A percentile compares a stretch with the other conserved stretches of the same genome.
These are phyloP conservation scores for Zosterops japonicus DNA, from an alignment of 2,113 vertebrate genomes.

Conservation along the genomic window DNA sequence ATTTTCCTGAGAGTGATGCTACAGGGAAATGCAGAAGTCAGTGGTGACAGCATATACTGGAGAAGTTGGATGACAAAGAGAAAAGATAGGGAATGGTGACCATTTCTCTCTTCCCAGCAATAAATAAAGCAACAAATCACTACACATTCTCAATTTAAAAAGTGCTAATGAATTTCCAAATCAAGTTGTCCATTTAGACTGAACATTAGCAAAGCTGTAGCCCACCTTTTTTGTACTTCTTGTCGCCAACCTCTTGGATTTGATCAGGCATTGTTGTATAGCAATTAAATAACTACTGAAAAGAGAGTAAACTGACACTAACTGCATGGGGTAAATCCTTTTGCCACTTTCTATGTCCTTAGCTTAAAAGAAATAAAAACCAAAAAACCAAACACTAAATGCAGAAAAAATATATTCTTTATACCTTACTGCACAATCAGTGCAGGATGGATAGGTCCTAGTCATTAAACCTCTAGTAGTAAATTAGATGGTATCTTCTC, in stretches of 20 bases:
- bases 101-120: not conserved
- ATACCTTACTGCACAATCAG: not conserved
- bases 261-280: not conserved
- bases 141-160: not conserved
- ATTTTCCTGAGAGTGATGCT: not conserved
- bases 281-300: not conserved
- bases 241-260: not conserved
- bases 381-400: not conserved
- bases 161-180: not conserved
- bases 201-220: not conserved
- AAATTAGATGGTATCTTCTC: not conserved
- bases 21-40: not conserved
- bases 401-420: not conserved
- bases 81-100: not conserved
- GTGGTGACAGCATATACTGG: not conserved
- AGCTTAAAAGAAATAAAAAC: not conserved
- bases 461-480: not conserved
- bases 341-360: not conserved
- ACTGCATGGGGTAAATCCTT: not conserved
- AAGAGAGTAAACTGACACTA: not conserved
- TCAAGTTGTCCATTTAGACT: not conserved
- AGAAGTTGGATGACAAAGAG: not conserved
- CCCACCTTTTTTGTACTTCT: not conserved
- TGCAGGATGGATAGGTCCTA: not conserved
- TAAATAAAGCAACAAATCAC: not conserved